Evolutionary conservation across 1,140 invertebrate genomes (phyloP).

Genomic region (Brachionus rotundiformis): DNA sequence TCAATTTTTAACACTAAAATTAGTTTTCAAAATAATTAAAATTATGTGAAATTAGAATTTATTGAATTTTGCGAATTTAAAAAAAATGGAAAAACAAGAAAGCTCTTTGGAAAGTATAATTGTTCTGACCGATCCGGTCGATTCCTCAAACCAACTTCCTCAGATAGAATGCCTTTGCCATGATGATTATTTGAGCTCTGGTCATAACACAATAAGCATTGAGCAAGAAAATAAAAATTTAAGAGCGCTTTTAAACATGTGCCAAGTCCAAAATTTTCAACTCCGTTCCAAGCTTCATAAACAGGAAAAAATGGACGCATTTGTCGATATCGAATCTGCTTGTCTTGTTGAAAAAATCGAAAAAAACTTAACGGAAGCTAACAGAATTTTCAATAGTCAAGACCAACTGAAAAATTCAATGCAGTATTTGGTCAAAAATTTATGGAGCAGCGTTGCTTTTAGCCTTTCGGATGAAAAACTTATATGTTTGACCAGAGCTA

Average conservation of each 20-base stretch:
- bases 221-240: background rate
- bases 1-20: no score
- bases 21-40: no score
- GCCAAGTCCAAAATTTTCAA: background rate
- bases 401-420: background rate
- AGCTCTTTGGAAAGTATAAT: background rate
- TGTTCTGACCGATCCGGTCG: background rate
- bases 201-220: background rate
- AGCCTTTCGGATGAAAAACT: background rate
- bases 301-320: background rate
- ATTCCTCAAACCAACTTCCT: no score
- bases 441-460: background rate
- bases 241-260: background rate
- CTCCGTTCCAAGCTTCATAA: background rate
- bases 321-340: background rate
- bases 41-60: no score
- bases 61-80: no score
- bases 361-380: background rate
- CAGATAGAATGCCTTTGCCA: background rate
- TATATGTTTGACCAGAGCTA: background rate
- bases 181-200: background rate
- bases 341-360: background rate
- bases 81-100: background rate
- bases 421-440: background rate
- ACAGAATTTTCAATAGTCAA: background rate